Base-by-base conservation (phyloP, 64 coral and sea anemone genomes). In the Montipora cactus region DNA sequence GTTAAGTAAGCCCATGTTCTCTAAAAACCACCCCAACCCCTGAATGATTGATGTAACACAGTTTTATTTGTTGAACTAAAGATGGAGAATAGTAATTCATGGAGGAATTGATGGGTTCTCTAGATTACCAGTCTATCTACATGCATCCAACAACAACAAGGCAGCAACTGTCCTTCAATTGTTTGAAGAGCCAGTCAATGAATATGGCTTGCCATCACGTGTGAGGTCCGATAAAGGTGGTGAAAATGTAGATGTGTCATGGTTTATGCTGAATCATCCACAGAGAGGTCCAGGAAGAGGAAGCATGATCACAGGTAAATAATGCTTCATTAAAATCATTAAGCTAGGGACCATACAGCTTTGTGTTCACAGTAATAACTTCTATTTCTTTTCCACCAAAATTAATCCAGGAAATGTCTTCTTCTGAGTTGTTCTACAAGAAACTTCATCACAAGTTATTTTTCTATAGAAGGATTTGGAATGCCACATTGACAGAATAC, bases 211-310 rank as follows among this genome's bases (percentile, higher is more conserved):
- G 44, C 93, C 87, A 84, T 90, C 93, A 25, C 67, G 88, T 28
- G 87, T 90, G 70, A 49, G 93, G 5, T 95, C 93, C 70, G 93
- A 95, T 87, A 78, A 70, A 85, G 93, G 88, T 68, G 82, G 58
- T 9, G 88, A 95, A 46, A 94, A 83, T 66, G 84, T 88, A 53
- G 76, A 51, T 59, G 85, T 93, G 7, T 25, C 83, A 11, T 75
- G 46, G 1, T 89, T 47, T 49, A 77, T 89, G 72, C 74, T 89
- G 2, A 76, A 57, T 22, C 78, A 80, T 55, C 20, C 21, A 19
- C 87, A 75, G 23, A 25, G 86, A 88, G 86, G 74, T 47, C 69
- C 66, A 51, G 69, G 70, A 74, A 88, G 77, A 91, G 89, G 47
- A 80, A 91, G 89, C 62, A 91, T 91, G 89, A 91, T 91, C 45